Evolutionary conservation across 2,113 vertebrate species (phyloP).

Genomic region (Epinephelus lanceolatus): DNA sequence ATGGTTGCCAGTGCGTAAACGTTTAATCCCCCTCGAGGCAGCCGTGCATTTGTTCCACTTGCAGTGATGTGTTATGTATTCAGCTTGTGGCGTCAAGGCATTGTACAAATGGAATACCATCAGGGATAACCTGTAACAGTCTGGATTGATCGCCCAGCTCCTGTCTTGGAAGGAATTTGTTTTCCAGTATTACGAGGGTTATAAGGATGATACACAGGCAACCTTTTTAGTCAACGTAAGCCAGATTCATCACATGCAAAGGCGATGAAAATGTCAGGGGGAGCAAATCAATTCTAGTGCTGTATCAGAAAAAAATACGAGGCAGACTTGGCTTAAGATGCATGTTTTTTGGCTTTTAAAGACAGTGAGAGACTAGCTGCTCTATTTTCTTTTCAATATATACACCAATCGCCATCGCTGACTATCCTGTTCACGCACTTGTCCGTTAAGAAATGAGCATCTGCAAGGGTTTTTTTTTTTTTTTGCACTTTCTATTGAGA

Average conservation of each 20-base stretch:
- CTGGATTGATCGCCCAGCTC: conserved; percentile 19
- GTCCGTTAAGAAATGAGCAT: background rate
- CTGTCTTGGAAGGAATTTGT: conserved; percentile 23
- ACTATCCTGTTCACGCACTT: background rate
- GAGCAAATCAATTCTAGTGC: conserved; percentile 28
- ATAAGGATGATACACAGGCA: background rate
- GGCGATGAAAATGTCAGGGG: background rate
- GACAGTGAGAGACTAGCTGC: no score
- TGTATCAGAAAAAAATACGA: no score
- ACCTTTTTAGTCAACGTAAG: conserved; percentile 7
- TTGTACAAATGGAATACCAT: conserved; percentile 14
- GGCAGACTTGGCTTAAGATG: no score
- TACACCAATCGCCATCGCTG: no score
- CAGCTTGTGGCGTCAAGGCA: conserved; percentile 16
- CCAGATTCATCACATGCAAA: conserved; percentile 13
- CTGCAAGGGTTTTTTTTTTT: background rate
- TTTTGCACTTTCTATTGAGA: background rate
- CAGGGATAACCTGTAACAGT: background rate
- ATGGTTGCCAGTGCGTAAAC: conserved; percentile 35
- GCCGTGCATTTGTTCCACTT: conserved; percentile 30
- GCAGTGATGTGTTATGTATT: conserved; percentile 28
- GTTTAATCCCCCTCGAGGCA: conserved; percentile 29
- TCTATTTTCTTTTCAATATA: no score
- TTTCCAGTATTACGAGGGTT: conserved; percentile 20
- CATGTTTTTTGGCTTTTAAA: no score